Conservation (phyloP, 1,140 invertebrate genomes). For the Pseudomyrmex flavicornis region DNA sequence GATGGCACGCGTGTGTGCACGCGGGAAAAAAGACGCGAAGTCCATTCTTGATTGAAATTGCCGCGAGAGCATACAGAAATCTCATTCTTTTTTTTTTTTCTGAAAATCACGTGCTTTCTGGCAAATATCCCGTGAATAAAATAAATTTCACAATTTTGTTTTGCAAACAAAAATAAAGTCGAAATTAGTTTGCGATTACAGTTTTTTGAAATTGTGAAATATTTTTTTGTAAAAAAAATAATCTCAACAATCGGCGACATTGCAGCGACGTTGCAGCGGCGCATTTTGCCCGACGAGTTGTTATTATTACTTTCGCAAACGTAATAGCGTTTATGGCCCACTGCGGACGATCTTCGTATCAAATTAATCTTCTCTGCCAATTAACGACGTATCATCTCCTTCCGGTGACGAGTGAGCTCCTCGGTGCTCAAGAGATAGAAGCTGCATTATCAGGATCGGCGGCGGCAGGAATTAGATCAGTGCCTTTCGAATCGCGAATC, state of each 20-base stretch:
- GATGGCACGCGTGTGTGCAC: conserved; percentile 35
- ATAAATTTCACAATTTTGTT: neutral
- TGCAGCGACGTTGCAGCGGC: too few relatives aligned
- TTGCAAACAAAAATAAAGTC: too few relatives aligned
- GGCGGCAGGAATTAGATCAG: conserved; percentile 12
- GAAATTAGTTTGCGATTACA: too few relatives aligned
- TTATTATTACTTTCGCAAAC: neutral
- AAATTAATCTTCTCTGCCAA: conserved; percentile 42
- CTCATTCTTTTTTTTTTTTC: too few relatives aligned
- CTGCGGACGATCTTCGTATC: neutral
- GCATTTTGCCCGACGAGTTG: too few relatives aligned
- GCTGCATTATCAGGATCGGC: conserved; percentile 3
- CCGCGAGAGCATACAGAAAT: neutral
- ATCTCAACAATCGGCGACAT: too few relatives aligned
- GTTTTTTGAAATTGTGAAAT: too few relatives aligned
- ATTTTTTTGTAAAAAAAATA: too few relatives aligned
- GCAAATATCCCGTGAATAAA: neutral
- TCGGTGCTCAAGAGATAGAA: conserved; percentile 6
- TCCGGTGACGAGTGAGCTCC: conserved; percentile 1
- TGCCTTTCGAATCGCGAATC: conserved; percentile 21
- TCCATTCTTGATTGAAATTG: neutral
- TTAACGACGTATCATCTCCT: conserved; percentile 18
- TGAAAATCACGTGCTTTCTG: too few relatives aligned
- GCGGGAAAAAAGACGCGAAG: neutral
- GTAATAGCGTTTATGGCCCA: neutral